These are phyloP conservation scores for Agrilus biguttatus DNA, from an alignment of 2,888 invertebrate genomes.

Conservation along the genomic window DNA sequence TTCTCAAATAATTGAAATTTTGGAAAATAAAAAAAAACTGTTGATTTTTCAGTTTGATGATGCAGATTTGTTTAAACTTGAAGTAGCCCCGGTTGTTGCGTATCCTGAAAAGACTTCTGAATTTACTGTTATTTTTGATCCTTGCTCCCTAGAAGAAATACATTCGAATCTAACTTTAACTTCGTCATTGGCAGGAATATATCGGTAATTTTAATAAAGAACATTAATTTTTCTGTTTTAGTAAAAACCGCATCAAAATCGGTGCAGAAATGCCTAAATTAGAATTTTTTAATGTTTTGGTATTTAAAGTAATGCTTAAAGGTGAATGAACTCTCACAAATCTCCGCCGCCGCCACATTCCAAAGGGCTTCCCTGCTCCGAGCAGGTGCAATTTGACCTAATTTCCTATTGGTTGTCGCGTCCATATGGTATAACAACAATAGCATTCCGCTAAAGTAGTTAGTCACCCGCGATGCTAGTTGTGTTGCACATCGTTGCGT, in stretches of 20 bases:
- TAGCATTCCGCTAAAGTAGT: too few relatives aligned
- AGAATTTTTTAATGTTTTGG: not conserved
- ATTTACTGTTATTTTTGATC: conserved; percentile 20
- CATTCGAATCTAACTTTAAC: conserved; percentile 16
- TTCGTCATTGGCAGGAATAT: conserved; percentile 21
- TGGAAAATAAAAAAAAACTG: conserved; percentile 1
- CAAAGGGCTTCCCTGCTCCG: too few relatives aligned
- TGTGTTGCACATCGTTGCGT: too few relatives aligned
- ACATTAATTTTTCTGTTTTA: conserved; percentile 3
- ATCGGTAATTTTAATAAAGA: conserved; percentile 15
- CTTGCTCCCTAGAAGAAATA: conserved; percentile 18
- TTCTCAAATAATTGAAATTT: not conserved
- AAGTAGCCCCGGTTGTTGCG: conserved; percentile 7
- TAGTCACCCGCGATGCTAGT: too few relatives aligned
- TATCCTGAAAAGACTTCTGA: conserved; percentile 9
- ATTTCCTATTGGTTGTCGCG: too few relatives aligned
- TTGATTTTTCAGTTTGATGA: conserved; percentile 15
- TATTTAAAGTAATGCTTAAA: not conserved
- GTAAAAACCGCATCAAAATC: too few relatives aligned
- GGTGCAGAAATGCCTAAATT: too few relatives aligned
- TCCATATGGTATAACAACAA: too few relatives aligned
- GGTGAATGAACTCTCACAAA: too few relatives aligned
- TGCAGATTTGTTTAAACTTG: conserved; percentile 14
- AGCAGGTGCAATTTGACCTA: too few relatives aligned
- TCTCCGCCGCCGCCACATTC: too few relatives aligned